Percentiles rank a stretch among this genome's conserved stretches.
These are phyloP conservation scores for Opisthograptis luteolata DNA, from an alignment of 2,888 invertebrate genomes.

Conservation along the genomic window DNA sequence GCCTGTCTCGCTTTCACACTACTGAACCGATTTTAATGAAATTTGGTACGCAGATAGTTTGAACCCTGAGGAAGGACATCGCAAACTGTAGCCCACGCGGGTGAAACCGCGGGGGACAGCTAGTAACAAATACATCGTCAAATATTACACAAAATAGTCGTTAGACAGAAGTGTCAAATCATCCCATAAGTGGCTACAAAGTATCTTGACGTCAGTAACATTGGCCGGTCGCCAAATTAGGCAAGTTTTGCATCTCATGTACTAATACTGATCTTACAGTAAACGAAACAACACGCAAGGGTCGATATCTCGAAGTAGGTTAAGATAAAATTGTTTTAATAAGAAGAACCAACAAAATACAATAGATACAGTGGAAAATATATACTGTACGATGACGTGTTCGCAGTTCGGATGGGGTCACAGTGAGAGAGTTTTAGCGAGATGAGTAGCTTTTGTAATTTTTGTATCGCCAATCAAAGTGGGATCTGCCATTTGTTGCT, in stretches of 20 bases:
- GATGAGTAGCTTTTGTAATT: no score
- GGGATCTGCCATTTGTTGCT: no score
- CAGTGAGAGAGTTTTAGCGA: slow-evolving; percentile 38
- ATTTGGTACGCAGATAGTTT: no score
- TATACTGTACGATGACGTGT: slow-evolving; percentile 71
- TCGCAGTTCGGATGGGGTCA: slow-evolving; percentile 31
- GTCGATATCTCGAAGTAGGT: slow-evolving; percentile 55
- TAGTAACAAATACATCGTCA: no score
- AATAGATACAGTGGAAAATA: slow-evolving; percentile 75
- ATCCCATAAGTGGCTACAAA: slow-evolving; percentile 36
- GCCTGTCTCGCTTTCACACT: no score
- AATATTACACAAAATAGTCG: no score
- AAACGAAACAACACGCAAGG: slow-evolving; percentile 26
- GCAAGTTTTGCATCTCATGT: slow-evolving; percentile 38
- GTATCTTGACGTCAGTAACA: slow-evolving; percentile 33
- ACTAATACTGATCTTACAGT: slow-evolving; percentile 34
- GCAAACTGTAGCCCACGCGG: no score
- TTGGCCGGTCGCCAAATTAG: slow-evolving; percentile 46
- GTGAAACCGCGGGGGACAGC: neutral
- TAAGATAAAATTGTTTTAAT: slow-evolving; percentile 72
- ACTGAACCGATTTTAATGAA: no score
- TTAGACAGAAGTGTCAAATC: slow-evolving; percentile 35
- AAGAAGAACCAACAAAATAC: slow-evolving; percentile 74
- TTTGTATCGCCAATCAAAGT: no score
- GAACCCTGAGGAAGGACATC: no score